phyloP scores from a whole-genome alignment of 2,888 invertebrate genomes.

The Limnephilus lunatus region DNA sequence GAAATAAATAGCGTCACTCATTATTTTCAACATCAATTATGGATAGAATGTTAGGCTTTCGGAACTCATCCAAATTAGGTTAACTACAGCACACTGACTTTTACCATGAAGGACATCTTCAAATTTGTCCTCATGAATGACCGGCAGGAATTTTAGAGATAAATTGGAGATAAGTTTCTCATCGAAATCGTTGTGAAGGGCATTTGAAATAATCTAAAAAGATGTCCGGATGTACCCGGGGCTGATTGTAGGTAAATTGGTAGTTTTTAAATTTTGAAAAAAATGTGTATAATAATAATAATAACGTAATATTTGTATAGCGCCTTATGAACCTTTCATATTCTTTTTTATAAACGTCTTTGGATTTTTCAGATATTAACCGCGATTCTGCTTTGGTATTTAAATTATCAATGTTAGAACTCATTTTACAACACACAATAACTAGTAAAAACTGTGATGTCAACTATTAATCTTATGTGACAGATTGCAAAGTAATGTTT shows the following conservation, averaged over 20 bases:
- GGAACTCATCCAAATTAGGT: conserved; percentile 23
- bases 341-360: too few species aligned
- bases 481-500: too few species aligned
- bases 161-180: background rate
- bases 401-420: too few species aligned
- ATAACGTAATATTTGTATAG: too few species aligned
- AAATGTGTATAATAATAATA: too few species aligned
- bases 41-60: conserved; percentile 7
- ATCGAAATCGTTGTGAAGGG: background rate
- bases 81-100: background rate
- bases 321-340: too few species aligned
- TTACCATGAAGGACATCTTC: background rate
- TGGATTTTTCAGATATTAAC: too few species aligned
- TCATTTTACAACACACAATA: too few species aligned
- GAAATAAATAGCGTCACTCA: too few species aligned
- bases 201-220: background rate
- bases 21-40: background rate
- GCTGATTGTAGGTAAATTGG: background rate
- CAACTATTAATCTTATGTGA: too few species aligned
- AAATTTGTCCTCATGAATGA: conserved; percentile 33
- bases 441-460: too few species aligned
- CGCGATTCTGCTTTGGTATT: too few species aligned
- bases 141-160: background rate
- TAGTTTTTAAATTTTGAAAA: background rate
- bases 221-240: background rate